These are phyloP conservation scores for Coleophora flavipennella DNA, from an alignment of 2,888 invertebrate genomes.

Conservation along the genomic window DNA sequence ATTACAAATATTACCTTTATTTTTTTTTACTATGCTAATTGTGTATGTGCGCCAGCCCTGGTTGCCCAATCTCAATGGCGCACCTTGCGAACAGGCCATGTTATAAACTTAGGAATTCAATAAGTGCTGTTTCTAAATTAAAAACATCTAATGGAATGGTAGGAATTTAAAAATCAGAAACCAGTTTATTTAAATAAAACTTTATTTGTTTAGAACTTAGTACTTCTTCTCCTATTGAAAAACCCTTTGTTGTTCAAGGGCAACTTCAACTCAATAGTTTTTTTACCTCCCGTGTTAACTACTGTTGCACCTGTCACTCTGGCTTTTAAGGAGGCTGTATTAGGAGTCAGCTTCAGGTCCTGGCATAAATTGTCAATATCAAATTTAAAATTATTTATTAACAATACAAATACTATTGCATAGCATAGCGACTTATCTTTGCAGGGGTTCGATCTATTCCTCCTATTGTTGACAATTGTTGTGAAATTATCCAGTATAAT, in stretches of 20 bases:
- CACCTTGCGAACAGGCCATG: too few species aligned
- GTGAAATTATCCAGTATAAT: conserved; percentile 40
- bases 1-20: too few species aligned
- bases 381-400: conserved; percentile 48
- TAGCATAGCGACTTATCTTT: conserved; percentile 54
- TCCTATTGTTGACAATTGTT: conserved; percentile 24
- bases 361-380: conserved; percentile 38
- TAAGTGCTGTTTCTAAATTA: too few species aligned
- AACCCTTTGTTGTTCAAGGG: conserved; percentile 28
- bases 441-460: conserved; percentile 34
- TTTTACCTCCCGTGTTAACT: conserved; percentile 26
- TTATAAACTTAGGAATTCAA: too few species aligned
- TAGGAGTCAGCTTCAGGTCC: conserved; percentile 32
- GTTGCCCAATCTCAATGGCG: too few species aligned
- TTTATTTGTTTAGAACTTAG: conserved; percentile 30
- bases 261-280: conserved; percentile 44
- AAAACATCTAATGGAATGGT: too few species aligned
- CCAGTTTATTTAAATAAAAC: neutral
- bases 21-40: too few species aligned
- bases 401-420: conserved; percentile 42
- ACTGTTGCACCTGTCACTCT: conserved; percentile 42
- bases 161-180: too few species aligned
- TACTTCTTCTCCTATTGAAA: conserved; percentile 39
- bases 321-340: conserved; percentile 33
- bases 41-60: too few species aligned